Conservation (phyloP, 2,888 invertebrate species). For the Pterobdella sp. region DNA sequence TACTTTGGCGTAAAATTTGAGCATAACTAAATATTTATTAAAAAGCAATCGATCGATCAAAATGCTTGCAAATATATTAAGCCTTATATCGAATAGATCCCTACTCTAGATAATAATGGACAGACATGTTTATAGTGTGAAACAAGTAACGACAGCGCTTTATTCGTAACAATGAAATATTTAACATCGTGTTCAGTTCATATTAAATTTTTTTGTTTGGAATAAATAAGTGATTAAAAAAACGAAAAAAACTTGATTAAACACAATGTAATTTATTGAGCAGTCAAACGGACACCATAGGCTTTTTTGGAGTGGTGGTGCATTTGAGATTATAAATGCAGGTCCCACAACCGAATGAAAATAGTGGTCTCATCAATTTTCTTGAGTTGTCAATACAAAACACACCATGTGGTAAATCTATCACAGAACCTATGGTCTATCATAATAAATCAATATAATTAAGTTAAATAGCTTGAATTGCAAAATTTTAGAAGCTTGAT, state of each 20-base stretch:
- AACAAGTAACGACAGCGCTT: not conserved
- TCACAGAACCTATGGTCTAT: constrained; percentile 4
- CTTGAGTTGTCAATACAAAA: constrained; percentile 13
- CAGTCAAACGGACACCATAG: not conserved
- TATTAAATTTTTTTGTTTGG: not conserved
- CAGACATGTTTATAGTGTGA: constrained; percentile 14
- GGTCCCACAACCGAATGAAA: constrained; percentile 14
- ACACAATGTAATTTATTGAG: not conserved
- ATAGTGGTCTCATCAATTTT: not conserved
- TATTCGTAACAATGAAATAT: no score
- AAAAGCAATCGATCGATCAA: not conserved
- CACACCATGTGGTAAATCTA: not conserved
- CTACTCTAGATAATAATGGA: constrained; percentile 2
- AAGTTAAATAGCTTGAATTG: not conserved
- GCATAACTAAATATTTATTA: not conserved
- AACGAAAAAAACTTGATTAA: not conserved
- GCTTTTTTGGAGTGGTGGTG: constrained; percentile 5
- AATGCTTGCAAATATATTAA: not conserved
- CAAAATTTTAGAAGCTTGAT: not conserved
- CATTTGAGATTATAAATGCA: not conserved
- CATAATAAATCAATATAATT: not conserved
- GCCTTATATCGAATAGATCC: not conserved
- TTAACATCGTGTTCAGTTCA: no score
- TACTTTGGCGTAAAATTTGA: not conserved
- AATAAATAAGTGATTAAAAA: not conserved